phyloP scores from a whole-genome alignment of 1,140 invertebrate genomes.

The Drosophila novamexicana region DNA sequence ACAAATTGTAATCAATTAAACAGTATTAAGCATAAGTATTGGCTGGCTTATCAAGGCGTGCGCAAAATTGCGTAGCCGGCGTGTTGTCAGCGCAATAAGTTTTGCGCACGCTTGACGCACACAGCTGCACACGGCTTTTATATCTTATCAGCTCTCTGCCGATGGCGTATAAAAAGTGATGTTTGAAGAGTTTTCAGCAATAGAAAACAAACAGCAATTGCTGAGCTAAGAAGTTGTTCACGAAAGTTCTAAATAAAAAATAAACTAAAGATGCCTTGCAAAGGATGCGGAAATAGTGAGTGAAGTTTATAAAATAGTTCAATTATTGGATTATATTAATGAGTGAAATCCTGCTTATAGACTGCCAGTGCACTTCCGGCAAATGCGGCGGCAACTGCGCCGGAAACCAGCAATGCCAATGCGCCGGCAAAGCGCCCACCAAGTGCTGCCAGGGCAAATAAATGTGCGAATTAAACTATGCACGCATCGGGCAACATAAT shows the following conservation, averaged over 20 bases:
- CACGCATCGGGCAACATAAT: no score
- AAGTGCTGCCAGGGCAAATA: conserved; percentile 66
- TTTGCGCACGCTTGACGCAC: conserved; percentile 47
- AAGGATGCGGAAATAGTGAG: conserved; percentile 74
- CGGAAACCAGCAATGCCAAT: conserved; percentile 65
- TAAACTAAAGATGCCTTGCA: conserved; percentile 65
- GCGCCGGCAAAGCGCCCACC: conserved; percentile 42
- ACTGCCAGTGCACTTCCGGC: conserved; percentile 68
- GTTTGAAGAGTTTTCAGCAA: background rate
- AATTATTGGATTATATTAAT: conserved; percentile 2
- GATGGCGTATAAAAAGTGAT: conserved; percentile 41
- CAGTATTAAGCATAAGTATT: background rate
- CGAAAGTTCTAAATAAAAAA: background rate
- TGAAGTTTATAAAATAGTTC: background rate
- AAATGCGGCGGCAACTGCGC: conserved; percentile 64
- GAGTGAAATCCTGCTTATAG: conserved; percentile 14
- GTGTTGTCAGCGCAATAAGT: background rate
- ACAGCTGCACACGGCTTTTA: conserved; percentile 60
- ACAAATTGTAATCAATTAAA: background rate
- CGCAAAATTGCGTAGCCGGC: conserved; percentile 40
- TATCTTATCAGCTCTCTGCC: conserved; percentile 50
- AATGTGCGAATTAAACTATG: background rate
- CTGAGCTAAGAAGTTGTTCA: conserved; percentile 2
- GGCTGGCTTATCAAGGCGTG: conserved; percentile 43
- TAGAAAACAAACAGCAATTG: conserved; percentile 9